Percentiles rank a stretch among this genome's conserved stretches.
Evolutionary conservation across 2,113 vertebrate genomes (phyloP).

Genomic region (Triplophysa siluroides): DNA sequence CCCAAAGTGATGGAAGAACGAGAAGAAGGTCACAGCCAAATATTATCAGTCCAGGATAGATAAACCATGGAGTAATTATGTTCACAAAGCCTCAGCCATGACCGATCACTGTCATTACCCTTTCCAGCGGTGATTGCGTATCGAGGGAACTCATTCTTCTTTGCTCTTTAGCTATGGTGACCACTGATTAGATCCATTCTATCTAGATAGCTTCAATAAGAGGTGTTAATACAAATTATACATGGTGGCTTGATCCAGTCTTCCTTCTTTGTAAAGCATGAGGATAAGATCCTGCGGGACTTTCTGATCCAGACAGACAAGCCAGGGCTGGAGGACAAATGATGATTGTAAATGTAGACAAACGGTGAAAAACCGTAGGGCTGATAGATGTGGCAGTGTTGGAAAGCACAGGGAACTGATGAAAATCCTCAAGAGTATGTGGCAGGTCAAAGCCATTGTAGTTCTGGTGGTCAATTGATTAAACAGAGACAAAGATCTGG

Average conservation of each 20-base stretch:
- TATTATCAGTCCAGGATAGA: constrained; percentile 55
- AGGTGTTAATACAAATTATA: constrained; percentile 17
- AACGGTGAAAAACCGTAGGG: background rate
- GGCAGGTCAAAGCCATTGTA: background rate
- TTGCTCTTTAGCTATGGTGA: constrained; percentile 11
- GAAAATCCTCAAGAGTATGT: background rate
- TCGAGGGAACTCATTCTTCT: constrained; percentile 17
- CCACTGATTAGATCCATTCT: constrained; percentile 19
- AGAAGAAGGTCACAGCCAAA: constrained; percentile 52
- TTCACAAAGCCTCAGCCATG: constrained; percentile 43
- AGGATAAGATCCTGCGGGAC: constrained; percentile 16
- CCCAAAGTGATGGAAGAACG: constrained; percentile 45
- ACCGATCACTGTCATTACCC: constrained; percentile 43
- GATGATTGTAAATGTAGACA: background rate
- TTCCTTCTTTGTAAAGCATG: background rate
- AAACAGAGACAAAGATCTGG: background rate
- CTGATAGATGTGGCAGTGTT: background rate
- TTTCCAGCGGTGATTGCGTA: constrained; percentile 1
- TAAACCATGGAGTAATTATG: constrained; percentile 57
- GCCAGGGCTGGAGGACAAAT: background rate
- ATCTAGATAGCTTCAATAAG: constrained; percentile 16
- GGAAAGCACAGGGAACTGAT: background rate
- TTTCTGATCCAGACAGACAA: constrained; percentile 19
- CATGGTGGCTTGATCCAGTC: background rate
- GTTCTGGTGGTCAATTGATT: background rate